Evolutionary conservation across 2,797 vertebrate species (phyloP), one percentile per base, ranked within the genome.

Genomic region (Gymnocypris eckloni): DNA sequence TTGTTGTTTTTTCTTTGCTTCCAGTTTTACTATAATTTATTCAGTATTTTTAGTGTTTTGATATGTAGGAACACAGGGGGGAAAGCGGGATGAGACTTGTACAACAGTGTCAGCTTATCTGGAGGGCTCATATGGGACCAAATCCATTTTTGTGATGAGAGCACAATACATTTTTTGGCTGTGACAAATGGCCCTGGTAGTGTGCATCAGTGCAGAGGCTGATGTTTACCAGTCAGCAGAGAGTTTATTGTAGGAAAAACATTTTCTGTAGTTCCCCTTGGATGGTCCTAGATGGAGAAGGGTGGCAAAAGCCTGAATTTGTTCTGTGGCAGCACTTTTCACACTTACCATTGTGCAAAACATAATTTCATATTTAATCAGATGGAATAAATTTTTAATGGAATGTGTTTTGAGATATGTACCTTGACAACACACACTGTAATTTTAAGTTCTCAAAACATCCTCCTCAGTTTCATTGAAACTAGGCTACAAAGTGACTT

Each of bases 171-270:
- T 88, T 81, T 52, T 73, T 41, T 78, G 76, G 15, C 64, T 25
- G 54, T 84, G 84, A 89, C 71, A 69, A 86, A 86, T 86, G 77
- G 56, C 80, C 54, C 48, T 69, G 79, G n/a, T 77, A 33, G 41
- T 45, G 39, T 81, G 59, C 70, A 88, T 85, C 77, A 75, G 84
- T 83, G 37, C n/a, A 82, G 69, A 0, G 1, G n/a, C 85, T 85
- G 69, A 50, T 67, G 52, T 64, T 82, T 9, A 56, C 52, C 25
- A 64, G 75, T 79, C 72, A 72, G 71, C 41, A 82, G 70, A 25
- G 22, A 79, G 73, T 64, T 77, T 71, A 83, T 78, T 84, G 67
- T 61, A 59, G 61, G 52, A 80, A 37, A 16, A 43, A 86, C 59
- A 80, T 82, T 84, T 85, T 61, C 77, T 54, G 43, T 76, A 81